A percentile compares a stretch with the other conserved stretches of the same genome.
These are phyloP conservation scores for Parotia lawesii DNA, from an alignment of 2,113 vertebrate genomes.

Conservation along the genomic window DNA sequence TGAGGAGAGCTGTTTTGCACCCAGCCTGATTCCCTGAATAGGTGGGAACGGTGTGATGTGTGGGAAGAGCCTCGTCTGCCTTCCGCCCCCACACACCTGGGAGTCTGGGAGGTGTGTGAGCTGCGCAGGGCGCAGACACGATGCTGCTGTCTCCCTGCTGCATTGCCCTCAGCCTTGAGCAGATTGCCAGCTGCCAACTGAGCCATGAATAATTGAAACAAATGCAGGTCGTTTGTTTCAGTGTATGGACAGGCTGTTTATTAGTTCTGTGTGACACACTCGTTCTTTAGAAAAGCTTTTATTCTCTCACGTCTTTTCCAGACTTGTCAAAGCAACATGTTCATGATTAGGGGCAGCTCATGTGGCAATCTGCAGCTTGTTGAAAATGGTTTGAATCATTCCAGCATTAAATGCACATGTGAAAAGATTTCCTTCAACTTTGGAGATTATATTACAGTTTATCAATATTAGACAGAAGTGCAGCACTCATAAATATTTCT, in stretches of 20 bases:
- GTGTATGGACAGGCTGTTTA: neutral
- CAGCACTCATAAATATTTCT: neutral
- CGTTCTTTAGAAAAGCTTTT: neutral
- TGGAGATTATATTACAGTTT: neutral
- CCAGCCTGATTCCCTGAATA: neutral
- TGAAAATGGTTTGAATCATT: neutral
- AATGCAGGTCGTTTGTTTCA: neutral
- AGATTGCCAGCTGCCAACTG: neutral
- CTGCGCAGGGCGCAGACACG: neutral
- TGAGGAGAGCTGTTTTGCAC: neutral
- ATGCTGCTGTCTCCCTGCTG: neutral
- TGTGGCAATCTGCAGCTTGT: neutral
- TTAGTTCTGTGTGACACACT: neutral
- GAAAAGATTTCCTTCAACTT: neutral
- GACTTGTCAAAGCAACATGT: neutral
- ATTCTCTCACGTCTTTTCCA: neutral
- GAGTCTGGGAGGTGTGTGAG: neutral
- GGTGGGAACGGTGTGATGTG: slow-evolving; percentile 6
- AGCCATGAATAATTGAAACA: neutral
- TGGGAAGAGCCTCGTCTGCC: slow-evolving; percentile 5
- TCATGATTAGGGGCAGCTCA: neutral
- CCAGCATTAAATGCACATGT: neutral
- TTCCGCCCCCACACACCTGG: neutral
- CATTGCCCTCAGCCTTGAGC: neutral
- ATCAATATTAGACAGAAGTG: neutral